Base-by-base conservation (phyloP, 2,888 invertebrate genomes). In the Ryuthela nishihirai region DNA sequence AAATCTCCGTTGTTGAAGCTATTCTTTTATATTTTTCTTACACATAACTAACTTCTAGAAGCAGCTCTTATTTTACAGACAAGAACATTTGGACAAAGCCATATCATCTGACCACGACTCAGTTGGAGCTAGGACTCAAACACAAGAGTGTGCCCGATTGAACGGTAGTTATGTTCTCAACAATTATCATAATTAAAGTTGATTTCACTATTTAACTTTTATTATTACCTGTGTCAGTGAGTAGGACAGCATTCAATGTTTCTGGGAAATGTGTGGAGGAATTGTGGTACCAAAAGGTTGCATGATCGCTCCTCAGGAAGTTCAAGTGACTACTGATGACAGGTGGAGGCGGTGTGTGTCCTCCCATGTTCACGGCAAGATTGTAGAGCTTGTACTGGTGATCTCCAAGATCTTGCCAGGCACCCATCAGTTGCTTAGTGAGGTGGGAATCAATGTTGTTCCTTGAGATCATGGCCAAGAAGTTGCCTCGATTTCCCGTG, bases 191-290 rank as follows among this genome's bases (percentile, higher is more conserved):
- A n/a, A n/a, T n/a, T n/a, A n/a, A n/a, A n/a, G n/a, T n/a, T n/a
- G n/a, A n/a, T n/a, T n/a, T n/a, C n/a, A n/a, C n/a, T n/a, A n/a
- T n/a, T n/a, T n/a, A n/a, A n/a, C n/a, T n/a, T n/a, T n/a, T n/a
- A n/a, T n/a, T n/a, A n/a, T 62, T 40, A 70, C 73, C 75, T 83
- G 71, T 73, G 50, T 74, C 74, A 4, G 74, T 73, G 43, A 74
- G 61, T 2, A 74, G 68, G 4, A 73, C 70, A 3, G 73, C 72
- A 7, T 68, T 70, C 15, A 73, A 43, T 5, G 61, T 54, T 24
- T 54, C 52, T 10, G 59, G 46, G n/a, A 52, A 40, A 17, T 67
- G 66, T n/a, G 67, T 64, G 46, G 67, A 65, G 41, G 71, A 69
- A 40, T 72, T 71, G 56, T 68, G 70, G 49, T 70, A 72, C 73